Conservation (phyloP, 2,888 invertebrate genomes). For the Troglohyphantes excavatus region DNA sequence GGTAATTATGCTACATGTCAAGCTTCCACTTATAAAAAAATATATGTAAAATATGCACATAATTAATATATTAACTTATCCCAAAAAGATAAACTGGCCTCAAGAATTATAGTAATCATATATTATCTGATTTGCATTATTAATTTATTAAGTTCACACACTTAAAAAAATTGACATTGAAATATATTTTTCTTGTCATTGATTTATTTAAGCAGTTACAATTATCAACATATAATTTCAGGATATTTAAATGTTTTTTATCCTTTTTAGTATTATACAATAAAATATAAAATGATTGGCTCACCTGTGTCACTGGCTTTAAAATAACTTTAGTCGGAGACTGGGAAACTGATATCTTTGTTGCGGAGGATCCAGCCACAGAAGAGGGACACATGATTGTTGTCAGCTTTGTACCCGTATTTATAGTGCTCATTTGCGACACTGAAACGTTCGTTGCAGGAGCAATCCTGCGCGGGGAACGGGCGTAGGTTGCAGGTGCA, state of each 20-base stretch:
- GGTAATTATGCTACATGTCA: too few species aligned
- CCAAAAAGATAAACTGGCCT: too few species aligned
- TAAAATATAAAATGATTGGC: slow-evolving; percentile 31
- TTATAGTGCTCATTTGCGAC: slow-evolving; percentile 54
- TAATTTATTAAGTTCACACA: too few species aligned
- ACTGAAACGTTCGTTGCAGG: slow-evolving; percentile 85
- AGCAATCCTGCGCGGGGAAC: slow-evolving; percentile 88
- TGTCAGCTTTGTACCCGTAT: slow-evolving; percentile 44
- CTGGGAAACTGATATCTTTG: slow-evolving; percentile 64
- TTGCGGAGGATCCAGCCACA: slow-evolving; percentile 33
- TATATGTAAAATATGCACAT: too few species aligned
- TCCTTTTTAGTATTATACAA: too few species aligned
- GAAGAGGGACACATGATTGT: slow-evolving; percentile 48
- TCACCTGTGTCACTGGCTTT: slow-evolving; percentile 81
- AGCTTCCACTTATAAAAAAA: too few species aligned
- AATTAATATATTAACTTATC: too few species aligned
- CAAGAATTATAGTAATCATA: too few species aligned
- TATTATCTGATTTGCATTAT: too few species aligned
- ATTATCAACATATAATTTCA: too few species aligned
- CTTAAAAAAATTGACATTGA: background rate
- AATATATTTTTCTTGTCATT: background rate
- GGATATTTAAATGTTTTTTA: too few species aligned
- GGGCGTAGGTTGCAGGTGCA: slow-evolving; percentile 85
- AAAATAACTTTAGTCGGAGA: slow-evolving; percentile 82
- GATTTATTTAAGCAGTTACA: background rate